A percentile compares a stretch with the other conserved stretches of the same genome.
phyloP scores from a whole-genome alignment of 1,140 invertebrate species.

The Drosophila guanche region DNA sequence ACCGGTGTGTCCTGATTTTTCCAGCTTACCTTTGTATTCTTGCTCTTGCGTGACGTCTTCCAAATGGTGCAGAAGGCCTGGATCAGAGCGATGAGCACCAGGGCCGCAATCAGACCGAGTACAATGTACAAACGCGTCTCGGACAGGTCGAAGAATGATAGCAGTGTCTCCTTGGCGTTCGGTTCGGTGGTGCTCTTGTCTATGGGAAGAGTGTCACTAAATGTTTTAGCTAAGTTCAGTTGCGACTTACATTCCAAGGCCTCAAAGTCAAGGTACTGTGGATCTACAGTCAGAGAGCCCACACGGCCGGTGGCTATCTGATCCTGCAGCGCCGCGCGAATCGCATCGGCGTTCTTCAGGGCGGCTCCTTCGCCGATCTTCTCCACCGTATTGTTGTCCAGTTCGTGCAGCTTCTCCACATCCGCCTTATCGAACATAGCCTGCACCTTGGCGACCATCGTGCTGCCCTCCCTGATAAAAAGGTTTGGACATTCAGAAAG shows the following conservation, averaged over 20 bases:
- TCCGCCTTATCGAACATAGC: slow-evolving; percentile 87
- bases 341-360: slow-evolving; percentile 83
- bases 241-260: slow-evolving; percentile 85
- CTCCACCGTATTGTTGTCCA: slow-evolving; percentile 83
- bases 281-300: slow-evolving; percentile 91
- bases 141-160: slow-evolving; percentile 86
- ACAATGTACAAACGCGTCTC: slow-evolving; percentile 92
- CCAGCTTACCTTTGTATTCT: slow-evolving; percentile 85
- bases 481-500: neutral
- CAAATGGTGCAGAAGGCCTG: slow-evolving; percentile 94
- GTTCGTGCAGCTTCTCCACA: slow-evolving; percentile 85
- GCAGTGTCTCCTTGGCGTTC: slow-evolving; percentile 72
- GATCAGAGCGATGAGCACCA: slow-evolving; percentile 90
- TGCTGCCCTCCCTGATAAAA: slow-evolving; percentile 84
- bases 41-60: slow-evolving; percentile 87
- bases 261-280: slow-evolving; percentile 89
- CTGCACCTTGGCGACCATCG: slow-evolving; percentile 88
- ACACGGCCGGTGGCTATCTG: slow-evolving; percentile 89
- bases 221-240: neutral
- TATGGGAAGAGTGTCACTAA: slow-evolving; percentile 4
- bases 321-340: slow-evolving; percentile 87
- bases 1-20: too few species aligned
- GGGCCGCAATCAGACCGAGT: slow-evolving; percentile 90
- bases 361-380: slow-evolving; percentile 73
- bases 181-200: slow-evolving; percentile 62